Base-by-base conservation (phyloP, 2,113 vertebrate genomes). In the Jacana jacana region DNA sequence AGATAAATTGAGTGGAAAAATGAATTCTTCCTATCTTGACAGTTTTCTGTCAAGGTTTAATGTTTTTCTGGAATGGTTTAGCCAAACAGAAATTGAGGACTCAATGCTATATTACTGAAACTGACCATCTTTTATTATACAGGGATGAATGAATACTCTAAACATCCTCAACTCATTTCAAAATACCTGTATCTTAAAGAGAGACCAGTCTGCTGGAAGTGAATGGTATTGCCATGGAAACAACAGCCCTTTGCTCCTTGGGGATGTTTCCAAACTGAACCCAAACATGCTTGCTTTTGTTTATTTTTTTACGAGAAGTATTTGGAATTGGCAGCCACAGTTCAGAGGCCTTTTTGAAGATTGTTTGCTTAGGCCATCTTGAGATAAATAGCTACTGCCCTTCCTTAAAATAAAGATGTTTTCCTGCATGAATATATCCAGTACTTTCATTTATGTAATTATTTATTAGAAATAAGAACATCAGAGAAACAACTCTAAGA, bases 351-450 rank as follows among this genome's bases (percentile, higher is more conserved):
- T 79, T 89, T 97, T 92, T 93, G 86, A 79, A 96, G 88, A 76
- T 27, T 92, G 52, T 85, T 96, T 96, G 57, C 72, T 89, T 89
- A 87, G 70, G 86, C 25, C 58, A 86, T 11, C 31, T 70, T 81
- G n/a, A 92, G 85, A 90, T 92, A 93, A 92, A 94, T 57, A 81
- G 40, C n/a, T 79, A 60, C 23, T 90, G 48, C 70, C 54, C 77
- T 96, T 66, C 88, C 83, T 92, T 93, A 95, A 97, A 96, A 95
- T 81, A 96, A 90, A 94, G 57, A 92, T 28, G 11, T 79, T 92
- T 96, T 94, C 49, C 49, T 89, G 46, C 33, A 91, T 89, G 48
- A 89, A 22, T 78, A 52, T 92, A 39, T 93, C 71, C 44, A 75
- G 55, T 91, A 57, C 49, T 81, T 95, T 95, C 17, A 58, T 94